Conservation (phyloP, 1,140 invertebrate species). For the Sweltsa coloradensis region DNA sequence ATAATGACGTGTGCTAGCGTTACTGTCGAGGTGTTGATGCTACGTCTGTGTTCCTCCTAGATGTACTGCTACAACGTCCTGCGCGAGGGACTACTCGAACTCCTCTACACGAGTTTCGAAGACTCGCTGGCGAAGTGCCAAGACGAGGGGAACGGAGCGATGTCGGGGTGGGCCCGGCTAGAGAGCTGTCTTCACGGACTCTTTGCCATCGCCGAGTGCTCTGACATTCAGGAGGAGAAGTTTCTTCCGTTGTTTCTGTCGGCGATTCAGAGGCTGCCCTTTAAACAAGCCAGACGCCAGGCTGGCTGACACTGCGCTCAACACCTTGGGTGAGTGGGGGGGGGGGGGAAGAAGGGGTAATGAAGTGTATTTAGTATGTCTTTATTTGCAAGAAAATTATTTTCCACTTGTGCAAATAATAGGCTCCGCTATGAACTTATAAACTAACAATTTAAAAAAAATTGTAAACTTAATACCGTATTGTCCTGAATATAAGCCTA, state of each 20-base stretch:
- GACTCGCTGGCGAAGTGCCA: conserved; percentile 35
- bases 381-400: no score
- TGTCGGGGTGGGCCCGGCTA: conserved; percentile 44
- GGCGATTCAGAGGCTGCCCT: conserved; percentile 48
- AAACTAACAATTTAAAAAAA: no score
- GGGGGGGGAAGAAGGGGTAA: conserved; percentile 1
- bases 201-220: conserved; percentile 62
- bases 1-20: no score
- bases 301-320: conserved; percentile 52
- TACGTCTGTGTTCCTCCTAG: conserved; percentile 27
- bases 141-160: conserved; percentile 23
- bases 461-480: no score
- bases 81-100: conserved; percentile 49
- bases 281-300: conserved; percentile 41
- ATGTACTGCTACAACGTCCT: conserved; percentile 75
- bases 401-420: no score
- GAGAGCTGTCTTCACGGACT: conserved; percentile 77
- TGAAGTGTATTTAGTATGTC: not conserved
- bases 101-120: conserved; percentile 43
- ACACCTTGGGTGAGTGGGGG: conserved; percentile 53
- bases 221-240: conserved; percentile 44
- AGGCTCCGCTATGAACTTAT: no score
- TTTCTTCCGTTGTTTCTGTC: conserved; percentile 53
- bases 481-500: no score
- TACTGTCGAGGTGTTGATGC: not conserved